Evolutionary conservation across 2,888 invertebrate species (phyloP), one percentile per base, ranked within the genome.

Genomic region (Salpingus planirostris): DNA sequence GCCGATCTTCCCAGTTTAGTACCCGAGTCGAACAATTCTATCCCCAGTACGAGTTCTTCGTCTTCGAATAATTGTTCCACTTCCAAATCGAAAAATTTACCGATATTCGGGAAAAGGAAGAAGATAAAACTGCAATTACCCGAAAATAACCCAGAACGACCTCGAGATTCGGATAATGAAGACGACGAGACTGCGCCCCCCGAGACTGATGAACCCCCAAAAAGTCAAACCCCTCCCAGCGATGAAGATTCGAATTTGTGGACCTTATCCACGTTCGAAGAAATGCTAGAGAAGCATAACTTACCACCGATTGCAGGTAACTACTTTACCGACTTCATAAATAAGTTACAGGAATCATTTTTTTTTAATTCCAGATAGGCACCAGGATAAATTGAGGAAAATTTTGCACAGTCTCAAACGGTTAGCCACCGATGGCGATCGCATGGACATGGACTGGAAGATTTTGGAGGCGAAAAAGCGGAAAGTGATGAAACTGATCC

Each of bases 1-100:
- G 73, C 80, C 0, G 59, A 70, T 47, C 60, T 78, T 25, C 79
- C 78, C 11, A 61, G 69, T 2, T 57, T 75, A 1, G 47, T 65
- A 13, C 55, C 62, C 33, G 31, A 44, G 27, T 33, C 35, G 21
- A n/a, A 26, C 7, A n/a, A n/a, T n/a, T 14, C 38, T 23, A 41
- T 38, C 27, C 43, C 42, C 42, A 43, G 47, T 27, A 46, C 40
- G 10, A 29, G 18, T 29, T n/a, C n/a, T n/a, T n/a, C n/a, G n/a
- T n/a, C n/a, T n/a, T n/a, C n/a, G n/a, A n/a, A n/a, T n/a, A n/a
- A n/a, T n/a, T n/a, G n/a, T n/a, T 11, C 7, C n/a, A 15, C 23
- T 26, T 27, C 33, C 10, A 40, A 38, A 25, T 32, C 34, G 15
- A 41, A 40, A 27, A 7, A 10, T 3, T 26, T 42, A 1, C 70